Conservation (phyloP, 1,140 invertebrate species). For the Harpegnathos saltator region DNA sequence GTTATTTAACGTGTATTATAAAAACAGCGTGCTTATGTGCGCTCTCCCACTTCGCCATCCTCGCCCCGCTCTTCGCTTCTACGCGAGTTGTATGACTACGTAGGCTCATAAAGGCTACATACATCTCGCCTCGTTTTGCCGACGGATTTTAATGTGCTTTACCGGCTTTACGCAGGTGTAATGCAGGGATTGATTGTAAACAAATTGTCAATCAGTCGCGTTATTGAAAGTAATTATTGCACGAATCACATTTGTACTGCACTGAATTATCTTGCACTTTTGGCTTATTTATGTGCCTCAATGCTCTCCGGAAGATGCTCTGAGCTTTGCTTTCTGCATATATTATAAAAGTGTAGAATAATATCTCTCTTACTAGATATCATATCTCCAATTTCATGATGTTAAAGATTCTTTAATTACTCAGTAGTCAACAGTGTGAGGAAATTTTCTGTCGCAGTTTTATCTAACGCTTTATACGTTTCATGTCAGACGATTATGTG, state of each 20-base stretch:
- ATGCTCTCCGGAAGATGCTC: not conserved
- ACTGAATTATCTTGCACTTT: not conserved
- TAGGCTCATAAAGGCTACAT: conserved; percentile 49
- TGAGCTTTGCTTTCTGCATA: not conserved
- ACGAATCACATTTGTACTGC: not conserved
- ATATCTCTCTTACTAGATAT: not conserved
- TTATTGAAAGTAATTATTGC: not conserved
- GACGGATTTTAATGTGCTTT: not conserved
- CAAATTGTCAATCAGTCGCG: not conserved
- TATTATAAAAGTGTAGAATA: not conserved
- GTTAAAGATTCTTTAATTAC: not conserved
- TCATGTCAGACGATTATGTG: too few species aligned
- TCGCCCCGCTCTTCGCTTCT: conserved; percentile 19
- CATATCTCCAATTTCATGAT: too few species aligned
- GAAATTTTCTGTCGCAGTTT: not conserved
- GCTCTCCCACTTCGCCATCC: conserved; percentile 42
- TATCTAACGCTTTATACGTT: not conserved
- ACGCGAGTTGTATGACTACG: conserved; percentile 7
- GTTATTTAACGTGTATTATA: conserved; percentile 79
- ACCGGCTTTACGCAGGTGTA: not conserved
- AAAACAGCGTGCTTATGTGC: conserved; percentile 72
- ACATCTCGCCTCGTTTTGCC: conserved; percentile 32
- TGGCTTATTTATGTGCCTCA: not conserved
- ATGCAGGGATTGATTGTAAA: conserved; percentile 7
- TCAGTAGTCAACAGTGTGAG: not conserved